Percentiles rank a stretch among this genome's conserved stretches.
Conservation (phyloP, 2,113 vertebrate species). For the Hystrix brachyura region DNA sequence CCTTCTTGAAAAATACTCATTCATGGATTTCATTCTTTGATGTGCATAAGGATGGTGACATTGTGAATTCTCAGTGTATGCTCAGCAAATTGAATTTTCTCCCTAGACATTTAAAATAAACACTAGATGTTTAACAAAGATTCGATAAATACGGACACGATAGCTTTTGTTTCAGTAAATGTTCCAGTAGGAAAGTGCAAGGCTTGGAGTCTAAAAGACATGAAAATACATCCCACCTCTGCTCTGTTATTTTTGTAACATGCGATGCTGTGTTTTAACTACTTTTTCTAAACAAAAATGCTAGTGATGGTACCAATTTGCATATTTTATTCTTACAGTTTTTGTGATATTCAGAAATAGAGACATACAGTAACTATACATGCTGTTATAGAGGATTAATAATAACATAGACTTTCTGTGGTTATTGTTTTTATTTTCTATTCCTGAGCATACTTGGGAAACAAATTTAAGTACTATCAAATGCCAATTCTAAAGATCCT, state of each 20-base stretch:
- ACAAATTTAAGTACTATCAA: neutral
- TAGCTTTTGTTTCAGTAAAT: neutral
- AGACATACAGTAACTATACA: neutral
- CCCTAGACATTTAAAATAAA: conserved; percentile 35
- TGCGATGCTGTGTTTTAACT: neutral
- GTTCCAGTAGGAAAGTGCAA: neutral
- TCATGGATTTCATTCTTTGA: neutral
- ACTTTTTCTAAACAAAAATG: neutral
- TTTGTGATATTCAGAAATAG: neutral
- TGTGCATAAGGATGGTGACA: neutral
- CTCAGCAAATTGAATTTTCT: conserved; percentile 29
- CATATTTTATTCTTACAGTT: neutral
- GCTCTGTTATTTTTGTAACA: neutral
- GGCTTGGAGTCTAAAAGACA: neutral
- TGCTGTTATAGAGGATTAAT: neutral
- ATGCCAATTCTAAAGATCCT: neutral
- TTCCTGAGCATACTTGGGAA: neutral
- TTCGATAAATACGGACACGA: neutral
- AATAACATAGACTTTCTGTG: neutral
- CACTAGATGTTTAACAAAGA: neutral
- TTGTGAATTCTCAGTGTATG: neutral
- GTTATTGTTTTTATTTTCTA: neutral
- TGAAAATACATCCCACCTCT: neutral
- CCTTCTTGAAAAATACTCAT: neutral
- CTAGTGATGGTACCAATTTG: neutral